Evolutionary conservation across 2,888 invertebrate species (phyloP).

Genomic region (Chymomyza procnemis): DNA sequence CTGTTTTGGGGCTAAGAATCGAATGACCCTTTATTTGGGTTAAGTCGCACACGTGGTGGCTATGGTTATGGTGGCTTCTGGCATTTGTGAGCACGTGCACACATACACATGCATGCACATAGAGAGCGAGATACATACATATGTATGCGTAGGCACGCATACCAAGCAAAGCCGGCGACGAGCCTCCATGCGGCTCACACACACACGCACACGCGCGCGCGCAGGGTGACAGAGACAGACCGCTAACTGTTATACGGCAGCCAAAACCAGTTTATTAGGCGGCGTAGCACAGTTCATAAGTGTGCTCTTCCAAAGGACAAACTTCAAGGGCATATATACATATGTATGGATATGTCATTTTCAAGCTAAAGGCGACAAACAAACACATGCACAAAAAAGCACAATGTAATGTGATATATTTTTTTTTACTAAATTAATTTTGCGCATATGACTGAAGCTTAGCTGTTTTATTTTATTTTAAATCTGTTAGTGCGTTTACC

Average conservation of each 20-base stretch:
- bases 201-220: slow-evolving; percentile 11
- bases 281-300: slow-evolving; percentile 52
- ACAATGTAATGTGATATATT: neutral
- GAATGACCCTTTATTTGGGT: too few species aligned
- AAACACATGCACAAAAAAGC: neutral
- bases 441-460: neutral
- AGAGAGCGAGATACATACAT: slow-evolving; percentile 8
- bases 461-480: neutral
- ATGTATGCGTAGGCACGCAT: slow-evolving; percentile 17
- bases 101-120: neutral
- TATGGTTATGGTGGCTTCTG: slow-evolving; percentile 20
- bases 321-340: slow-evolving; percentile 59
- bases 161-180: slow-evolving; percentile 44
- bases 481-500: neutral
- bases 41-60: slow-evolving; percentile 15
- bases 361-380: neutral
- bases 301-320: slow-evolving; percentile 66
- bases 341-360: neutral
- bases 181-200: slow-evolving; percentile 43
- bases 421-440: neutral
- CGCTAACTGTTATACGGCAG: slow-evolving; percentile 49
- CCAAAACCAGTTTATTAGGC: slow-evolving; percentile 52
- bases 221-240: neutral
- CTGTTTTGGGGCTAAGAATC: too few species aligned
- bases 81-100: neutral